phyloP scores from a whole-genome alignment of 2,797 vertebrate genomes.

The Natrix natrix region DNA sequence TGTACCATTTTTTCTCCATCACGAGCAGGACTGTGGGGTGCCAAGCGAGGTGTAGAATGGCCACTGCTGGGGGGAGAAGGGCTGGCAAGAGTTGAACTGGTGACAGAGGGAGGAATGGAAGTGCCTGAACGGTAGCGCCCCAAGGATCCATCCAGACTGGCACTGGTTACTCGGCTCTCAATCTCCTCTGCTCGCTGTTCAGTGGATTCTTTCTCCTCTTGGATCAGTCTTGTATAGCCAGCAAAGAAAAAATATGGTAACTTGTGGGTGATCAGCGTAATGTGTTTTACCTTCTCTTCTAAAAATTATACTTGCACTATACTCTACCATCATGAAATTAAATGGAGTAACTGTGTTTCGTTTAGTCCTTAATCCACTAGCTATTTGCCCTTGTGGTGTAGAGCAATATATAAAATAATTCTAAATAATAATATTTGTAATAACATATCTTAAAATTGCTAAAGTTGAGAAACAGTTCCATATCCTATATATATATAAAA shows the following conservation, averaged over 20 bases:
- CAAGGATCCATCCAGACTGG: constrained; percentile 76
- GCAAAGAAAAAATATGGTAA: not conserved
- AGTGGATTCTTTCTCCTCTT: constrained; percentile 96
- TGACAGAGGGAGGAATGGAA: constrained; percentile 78
- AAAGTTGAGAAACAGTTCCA: not conserved
- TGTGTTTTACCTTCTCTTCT: not conserved
- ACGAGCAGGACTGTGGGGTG: constrained; percentile 86
- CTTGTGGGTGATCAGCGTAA: not conserved
- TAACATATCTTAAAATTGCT: not conserved
- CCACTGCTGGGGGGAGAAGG: constrained; percentile 92
- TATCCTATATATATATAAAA: not conserved
- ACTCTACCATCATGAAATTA: not conserved
- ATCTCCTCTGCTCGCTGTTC: constrained; percentile 94
- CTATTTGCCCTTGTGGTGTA: not conserved
- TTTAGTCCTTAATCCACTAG: not conserved
- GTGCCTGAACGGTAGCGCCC: constrained; percentile 85
- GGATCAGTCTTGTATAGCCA: constrained; percentile 82
- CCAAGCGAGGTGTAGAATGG: constrained; percentile 85
- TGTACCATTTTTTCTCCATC: constrained; percentile 85
- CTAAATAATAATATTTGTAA: not conserved
- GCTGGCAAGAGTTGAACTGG: constrained; percentile 73
- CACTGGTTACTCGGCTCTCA: constrained; percentile 89
- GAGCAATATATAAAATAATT: not conserved
- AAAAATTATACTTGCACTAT: not conserved
- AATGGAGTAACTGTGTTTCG: not conserved